Evolutionary conservation across 2,797 vertebrate species (phyloP).

Genomic region (Propithecus deckenii): DNA sequence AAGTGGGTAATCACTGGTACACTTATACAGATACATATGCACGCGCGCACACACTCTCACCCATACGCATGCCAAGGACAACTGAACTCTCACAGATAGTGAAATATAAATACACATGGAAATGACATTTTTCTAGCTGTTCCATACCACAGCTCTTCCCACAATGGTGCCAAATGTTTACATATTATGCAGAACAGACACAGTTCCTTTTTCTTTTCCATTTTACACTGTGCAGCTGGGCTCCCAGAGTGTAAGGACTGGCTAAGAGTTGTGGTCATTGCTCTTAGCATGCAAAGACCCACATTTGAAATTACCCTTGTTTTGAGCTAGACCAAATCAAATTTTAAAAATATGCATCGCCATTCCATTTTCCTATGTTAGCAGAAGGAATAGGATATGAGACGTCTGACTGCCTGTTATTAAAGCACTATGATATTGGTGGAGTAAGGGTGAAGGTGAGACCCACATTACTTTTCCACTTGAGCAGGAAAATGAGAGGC

Average conservation of each 20-base stretch:
- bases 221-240: background rate
- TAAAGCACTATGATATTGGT: background rate
- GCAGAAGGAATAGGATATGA: background rate
- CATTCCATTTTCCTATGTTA: conserved; percentile 6
- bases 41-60: background rate
- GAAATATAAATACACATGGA: conserved; percentile 5
- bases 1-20: background rate
- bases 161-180: conserved; percentile 31
- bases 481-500: background rate
- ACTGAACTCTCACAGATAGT: conserved; percentile 21
- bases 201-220: background rate
- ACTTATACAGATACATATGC: background rate
- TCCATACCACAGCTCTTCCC: background rate
- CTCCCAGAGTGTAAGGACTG: background rate
- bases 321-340: background rate
- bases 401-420: background rate
- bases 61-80: background rate
- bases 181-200: background rate
- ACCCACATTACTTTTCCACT: background rate
- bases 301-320: background rate
- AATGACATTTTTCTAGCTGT: conserved; percentile 22
- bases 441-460: background rate
- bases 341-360: background rate
- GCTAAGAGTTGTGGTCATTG: background rate
- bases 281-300: background rate